These are phyloP conservation scores for Ardeotis arabs DNA, from an alignment of 2,113 vertebrate genomes.

Conservation along the genomic window DNA sequence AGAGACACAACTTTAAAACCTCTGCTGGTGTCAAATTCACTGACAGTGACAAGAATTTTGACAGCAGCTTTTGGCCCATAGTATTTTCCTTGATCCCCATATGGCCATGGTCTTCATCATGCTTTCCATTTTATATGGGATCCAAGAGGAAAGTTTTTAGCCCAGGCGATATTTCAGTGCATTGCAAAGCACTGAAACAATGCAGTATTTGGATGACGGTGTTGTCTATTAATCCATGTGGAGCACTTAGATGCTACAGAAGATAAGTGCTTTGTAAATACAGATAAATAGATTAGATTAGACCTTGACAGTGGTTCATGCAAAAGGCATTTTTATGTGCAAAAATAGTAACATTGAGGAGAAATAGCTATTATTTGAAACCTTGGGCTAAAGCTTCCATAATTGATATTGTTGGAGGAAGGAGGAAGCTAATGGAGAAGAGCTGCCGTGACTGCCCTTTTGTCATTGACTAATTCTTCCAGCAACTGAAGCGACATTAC, in stretches of 20 bases:
- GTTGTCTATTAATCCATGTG: slow-evolving; percentile 23
- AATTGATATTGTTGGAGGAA: slow-evolving; percentile 60
- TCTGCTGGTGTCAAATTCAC: background rate
- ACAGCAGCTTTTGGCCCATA: background rate
- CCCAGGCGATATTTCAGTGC: background rate
- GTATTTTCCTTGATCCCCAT: background rate
- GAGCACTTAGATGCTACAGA: slow-evolving; percentile 37
- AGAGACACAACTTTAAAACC: background rate
- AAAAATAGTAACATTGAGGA: slow-evolving; percentile 56
- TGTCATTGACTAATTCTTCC: slow-evolving; percentile 60
- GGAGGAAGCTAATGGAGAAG: slow-evolving; percentile 54
- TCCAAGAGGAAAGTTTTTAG: background rate
- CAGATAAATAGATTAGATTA: slow-evolving; percentile 63
- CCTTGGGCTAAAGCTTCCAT: slow-evolving; percentile 48
- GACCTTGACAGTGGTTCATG: slow-evolving; percentile 63
- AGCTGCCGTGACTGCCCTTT: slow-evolving; percentile 41
- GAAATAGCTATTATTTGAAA: slow-evolving; percentile 59
- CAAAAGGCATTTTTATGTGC: slow-evolving; percentile 60
- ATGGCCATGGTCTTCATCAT: background rate
- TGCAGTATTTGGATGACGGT: background rate
- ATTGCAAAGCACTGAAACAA: background rate
- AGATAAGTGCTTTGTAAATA: slow-evolving; percentile 66
- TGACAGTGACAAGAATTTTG: background rate
- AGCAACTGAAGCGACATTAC: slow-evolving; percentile 9
- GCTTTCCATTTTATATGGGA: background rate